phyloP scores from a whole-genome alignment of 2,113 vertebrate genomes.

The Sarotherodon lohbergeri region DNA sequence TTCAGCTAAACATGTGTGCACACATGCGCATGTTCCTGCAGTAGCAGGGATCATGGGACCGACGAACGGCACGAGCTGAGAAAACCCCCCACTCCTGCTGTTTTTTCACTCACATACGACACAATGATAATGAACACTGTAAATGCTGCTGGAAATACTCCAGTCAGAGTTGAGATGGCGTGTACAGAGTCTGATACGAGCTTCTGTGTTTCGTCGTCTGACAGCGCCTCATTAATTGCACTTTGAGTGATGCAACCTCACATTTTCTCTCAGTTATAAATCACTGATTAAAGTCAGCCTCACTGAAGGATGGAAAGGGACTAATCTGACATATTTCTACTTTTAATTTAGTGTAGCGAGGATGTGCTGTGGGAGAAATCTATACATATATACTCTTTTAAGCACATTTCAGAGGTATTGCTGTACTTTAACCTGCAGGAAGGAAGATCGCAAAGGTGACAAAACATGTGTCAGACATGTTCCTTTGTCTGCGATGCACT shows the following conservation, averaged over 20 bases:
- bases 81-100: constrained; percentile 57
- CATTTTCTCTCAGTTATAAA: not conserved
- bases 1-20: constrained; percentile 19
- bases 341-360: rapidly evolving
- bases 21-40: constrained; percentile 2
- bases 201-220: not conserved
- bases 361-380: not conserved
- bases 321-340: not conserved
- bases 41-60: constrained; percentile 44
- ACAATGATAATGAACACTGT: constrained; percentile 13
- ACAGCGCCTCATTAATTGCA: not conserved
- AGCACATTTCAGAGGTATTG: not conserved
- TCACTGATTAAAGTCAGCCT: not conserved
- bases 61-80: constrained; percentile 44
- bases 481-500: not conserved
- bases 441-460: not conserved
- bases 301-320: not conserved
- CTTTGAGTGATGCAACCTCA: not conserved
- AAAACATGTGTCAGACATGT: not conserved
- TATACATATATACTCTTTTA: not conserved
- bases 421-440: rapidly evolving
- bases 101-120: constrained; percentile 59
- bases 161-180: not conserved
- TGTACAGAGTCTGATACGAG: not conserved
- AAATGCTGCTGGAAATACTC: constrained; percentile 13